Base-by-base conservation (phyloP, 1,140 invertebrate genomes). In the Schlechtendalia chinensis region DNA sequence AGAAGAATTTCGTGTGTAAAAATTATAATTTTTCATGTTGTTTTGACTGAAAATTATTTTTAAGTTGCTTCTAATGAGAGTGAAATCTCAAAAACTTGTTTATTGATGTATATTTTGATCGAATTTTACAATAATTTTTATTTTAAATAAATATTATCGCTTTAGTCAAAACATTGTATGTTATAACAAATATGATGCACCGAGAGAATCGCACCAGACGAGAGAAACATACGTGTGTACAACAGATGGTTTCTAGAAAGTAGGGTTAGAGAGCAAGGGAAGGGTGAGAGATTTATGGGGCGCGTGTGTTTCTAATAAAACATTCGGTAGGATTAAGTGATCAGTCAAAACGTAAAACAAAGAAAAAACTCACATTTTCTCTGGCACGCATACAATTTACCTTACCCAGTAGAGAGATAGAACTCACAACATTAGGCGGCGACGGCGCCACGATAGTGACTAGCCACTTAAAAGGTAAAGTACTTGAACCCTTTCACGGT, bases 271-370 rank as follows among this genome's bases (percentile, higher is more conserved):
- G n/a, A 16, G 45, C 47, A 17, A 24, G 27, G 16, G 32, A 75
- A 19, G 65, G 17, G 50, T 11, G 16, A 29, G 22, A 77, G 56
- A 77, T 77, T 61, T 77, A 77, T 61, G 58, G 6, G 19, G 10
- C 32, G 75, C 58, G 58, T 79, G 58, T 79, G 56, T 24, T n/a
- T 29, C 56, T 47, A 63, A 79, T 77, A 77, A 77, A 77, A 59
- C 56, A 59, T 39, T 45, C 32, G 39, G 32, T 24, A 27, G 58
- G 22, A 59, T 79, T 77, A 77, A 59, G 56, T 59, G 72, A 79
- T 79, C 58, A 79, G 58, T 79, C 58, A 79, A 79, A 79, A 47
- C 54, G 14, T 58, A 50, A 24, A 61, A 72, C 1, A 19, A 19
- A 5, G 10, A 54, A 71, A 53, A 53, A 72, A 54, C 47, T 72